Base-by-base conservation (phyloP, 2,113 vertebrate species). In the Microcebus jonahi region DNA sequence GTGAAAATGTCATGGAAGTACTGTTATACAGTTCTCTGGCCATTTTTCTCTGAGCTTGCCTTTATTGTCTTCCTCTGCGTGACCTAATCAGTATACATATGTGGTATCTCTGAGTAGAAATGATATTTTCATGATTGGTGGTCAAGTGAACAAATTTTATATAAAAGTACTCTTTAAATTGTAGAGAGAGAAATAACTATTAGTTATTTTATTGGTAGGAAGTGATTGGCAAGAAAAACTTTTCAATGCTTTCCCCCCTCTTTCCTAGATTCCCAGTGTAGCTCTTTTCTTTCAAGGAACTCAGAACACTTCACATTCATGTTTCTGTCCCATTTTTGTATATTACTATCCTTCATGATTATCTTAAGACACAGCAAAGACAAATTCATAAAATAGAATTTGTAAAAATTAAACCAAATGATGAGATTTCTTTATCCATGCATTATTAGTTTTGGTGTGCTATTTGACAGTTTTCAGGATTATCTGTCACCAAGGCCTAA, bases 1-100 rank as follows among this genome's bases (percentile, higher is more conserved):
- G 15, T 91, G 31, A 92, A 93, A 95, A 93, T 96, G 57, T 83
- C 61, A 55, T 71, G 57, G 57, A 55, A 90, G 45, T 83, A 92
- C 68, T 87, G 67, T 87, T 92, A 90, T 15, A 96, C 17, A 55
- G 29, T 75, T 96, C 17, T 82, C 6, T 96, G 61, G 11, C 39
- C 15, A 21, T 91, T 73, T 89, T 90, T 92, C 89, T 94, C 29
- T 91, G 76, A 70, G 23, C 29, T 96, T 87, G 68, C 29, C 45
- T 95, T 82, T 53, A 21, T 71, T 90, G 84, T 93, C 21, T 75
- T 55, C 17, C 45, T 67, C 11, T 25, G 13, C 6, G 91, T 91
- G 13, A 91, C 77, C 45, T 50, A 87, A 23, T 21, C 20, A 65
- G 55, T 39, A 8, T 79, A 25, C 17, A 45, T 84, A 17, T 67